Evolutionary conservation across 2,797 vertebrate genomes (phyloP), one percentile per base, ranked within the genome.

Genomic region (Vespertilio murinus): DNA sequence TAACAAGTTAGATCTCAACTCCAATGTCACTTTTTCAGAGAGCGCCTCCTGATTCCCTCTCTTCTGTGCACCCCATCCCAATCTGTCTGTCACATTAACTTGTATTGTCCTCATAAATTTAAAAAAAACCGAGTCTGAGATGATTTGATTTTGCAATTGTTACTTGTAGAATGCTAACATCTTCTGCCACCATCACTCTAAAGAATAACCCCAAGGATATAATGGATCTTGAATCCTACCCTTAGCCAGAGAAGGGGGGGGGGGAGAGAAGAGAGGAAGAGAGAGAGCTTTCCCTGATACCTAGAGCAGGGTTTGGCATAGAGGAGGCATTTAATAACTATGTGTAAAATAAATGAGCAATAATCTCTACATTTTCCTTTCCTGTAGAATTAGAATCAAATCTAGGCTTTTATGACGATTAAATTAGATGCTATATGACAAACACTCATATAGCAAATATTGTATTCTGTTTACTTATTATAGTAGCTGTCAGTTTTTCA

Each of bases 11-110:
- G 82, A 88, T 59, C 23, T 10, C 77, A 81, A 52, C 5, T 69
- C 49, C 61, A 40, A 56, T 2, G 8, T 47, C 54, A 56, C 30
- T 33, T 40, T 74, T 38, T 25, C 75, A 22, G 38, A 30, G 17
- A 54, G 6, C 8, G 13, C 7, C 12, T 35, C 17, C 17, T 16
- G 4, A 30, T 16, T 9, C 45, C 3, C 3, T 0, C 23, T 59
- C 22, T 40, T 25, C 42, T 3, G n/a, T 33, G 3, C 20, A n/a
- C 6, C 28, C 8, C 4, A 0, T 1, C 25, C 4, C 28, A 20
- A 12, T 7, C 59, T 77, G 11, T 61, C 33, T 49, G 56, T 12
- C 20, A 42, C 25, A 23, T 28, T 38, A 67, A 52, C 20, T 30
- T 7, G 23, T 11, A 14, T 33, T 45, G 5, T 78, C 77, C 93